Percentiles rank a stretch among this genome's conserved stretches.
phyloP scores from a whole-genome alignment of 30 jellyfish, hydroid and myxozoan species.

The Haliclystus octoradiatus region DNA sequence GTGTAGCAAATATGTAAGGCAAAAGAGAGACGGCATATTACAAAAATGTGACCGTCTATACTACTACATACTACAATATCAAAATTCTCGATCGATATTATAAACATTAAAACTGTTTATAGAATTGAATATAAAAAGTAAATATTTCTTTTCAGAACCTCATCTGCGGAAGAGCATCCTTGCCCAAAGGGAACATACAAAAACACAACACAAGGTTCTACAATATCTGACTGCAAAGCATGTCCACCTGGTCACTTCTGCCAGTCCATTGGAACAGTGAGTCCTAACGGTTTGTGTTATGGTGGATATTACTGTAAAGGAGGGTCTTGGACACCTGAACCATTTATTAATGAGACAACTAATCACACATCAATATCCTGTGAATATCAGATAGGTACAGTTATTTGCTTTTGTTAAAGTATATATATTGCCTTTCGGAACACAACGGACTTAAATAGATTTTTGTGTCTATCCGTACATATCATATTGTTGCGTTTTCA shows the following conservation, averaged over 20 bases:
- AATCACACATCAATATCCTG: slow-evolving; percentile 37
- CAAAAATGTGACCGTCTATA: no score
- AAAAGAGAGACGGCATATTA: no score
- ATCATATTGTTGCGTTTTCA: no score
- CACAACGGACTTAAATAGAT: no score
- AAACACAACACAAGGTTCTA: slow-evolving; percentile 61
- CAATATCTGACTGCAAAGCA: slow-evolving; percentile 51
- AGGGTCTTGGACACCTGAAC: slow-evolving; percentile 83
- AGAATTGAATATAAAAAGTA: background rate
- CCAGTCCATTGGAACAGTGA: slow-evolving; percentile 36
- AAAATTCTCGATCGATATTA: background rate
- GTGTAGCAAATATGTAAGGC: background rate
- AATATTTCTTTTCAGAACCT: slow-evolving; percentile 20
- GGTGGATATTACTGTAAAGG: slow-evolving; percentile 93
- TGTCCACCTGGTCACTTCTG: slow-evolving; percentile 92
- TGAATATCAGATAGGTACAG: slow-evolving; percentile 22
- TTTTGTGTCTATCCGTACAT: no score
- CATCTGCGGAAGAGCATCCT: slow-evolving; percentile 39
- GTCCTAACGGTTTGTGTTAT: slow-evolving; percentile 71
- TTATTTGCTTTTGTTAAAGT: no score
- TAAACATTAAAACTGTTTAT: background rate
- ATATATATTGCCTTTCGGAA: no score
- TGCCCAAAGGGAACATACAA: slow-evolving; percentile 94
- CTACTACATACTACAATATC: no score
- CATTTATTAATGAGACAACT: slow-evolving; percentile 44